Evolutionary conservation across 2,113 vertebrate species (phyloP).

Genomic region (Chascanopsetta lugubris): DNA sequence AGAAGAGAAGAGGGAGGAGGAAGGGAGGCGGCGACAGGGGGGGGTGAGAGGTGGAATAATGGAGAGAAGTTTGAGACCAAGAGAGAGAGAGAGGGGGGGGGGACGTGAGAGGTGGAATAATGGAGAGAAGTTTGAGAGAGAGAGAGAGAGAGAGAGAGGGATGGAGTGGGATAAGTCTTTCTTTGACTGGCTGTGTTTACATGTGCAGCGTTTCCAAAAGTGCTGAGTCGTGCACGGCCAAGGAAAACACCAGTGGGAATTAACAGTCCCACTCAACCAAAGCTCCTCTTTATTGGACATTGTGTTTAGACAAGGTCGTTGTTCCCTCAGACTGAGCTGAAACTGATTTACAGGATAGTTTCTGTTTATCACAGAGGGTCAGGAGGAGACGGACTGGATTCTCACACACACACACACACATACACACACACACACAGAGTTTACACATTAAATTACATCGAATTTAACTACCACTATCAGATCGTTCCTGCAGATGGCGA

Average conservation of each 20-base stretch:
- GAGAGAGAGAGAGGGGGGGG: not conserved
- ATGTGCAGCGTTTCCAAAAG: constrained; percentile 34
- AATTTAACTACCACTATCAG: too few species aligned
- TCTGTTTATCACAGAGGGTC: constrained; percentile 49
- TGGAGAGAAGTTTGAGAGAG: constrained; percentile 14
- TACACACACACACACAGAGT: too few species aligned
- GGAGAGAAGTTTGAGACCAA: constrained; percentile 10
- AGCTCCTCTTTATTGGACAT: constrained; percentile 59
- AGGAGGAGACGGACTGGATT: not conserved
- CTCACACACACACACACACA: not conserved
- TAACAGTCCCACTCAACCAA: constrained; percentile 33
- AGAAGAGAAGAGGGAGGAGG: not conserved
- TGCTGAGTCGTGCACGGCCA: constrained; percentile 19
- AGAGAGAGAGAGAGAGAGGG: constrained; percentile 9
- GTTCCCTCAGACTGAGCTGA: constrained; percentile 27
- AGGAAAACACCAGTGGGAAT: constrained; percentile 54
- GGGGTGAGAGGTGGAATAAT: not conserved
- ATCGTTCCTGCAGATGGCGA: too few species aligned
- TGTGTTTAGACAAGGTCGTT: constrained; percentile 61
- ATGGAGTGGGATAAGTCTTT: constrained; percentile 17
- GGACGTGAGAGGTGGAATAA: too few species aligned
- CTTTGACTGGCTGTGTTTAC: constrained; percentile 40
- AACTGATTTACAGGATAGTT: constrained; percentile 48
- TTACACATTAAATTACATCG: too few species aligned
- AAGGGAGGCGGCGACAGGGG: not conserved